These are phyloP conservation scores for Propithecus deckenii DNA, from an alignment of 2,797 vertebrate species.

Conservation along the genomic window DNA sequence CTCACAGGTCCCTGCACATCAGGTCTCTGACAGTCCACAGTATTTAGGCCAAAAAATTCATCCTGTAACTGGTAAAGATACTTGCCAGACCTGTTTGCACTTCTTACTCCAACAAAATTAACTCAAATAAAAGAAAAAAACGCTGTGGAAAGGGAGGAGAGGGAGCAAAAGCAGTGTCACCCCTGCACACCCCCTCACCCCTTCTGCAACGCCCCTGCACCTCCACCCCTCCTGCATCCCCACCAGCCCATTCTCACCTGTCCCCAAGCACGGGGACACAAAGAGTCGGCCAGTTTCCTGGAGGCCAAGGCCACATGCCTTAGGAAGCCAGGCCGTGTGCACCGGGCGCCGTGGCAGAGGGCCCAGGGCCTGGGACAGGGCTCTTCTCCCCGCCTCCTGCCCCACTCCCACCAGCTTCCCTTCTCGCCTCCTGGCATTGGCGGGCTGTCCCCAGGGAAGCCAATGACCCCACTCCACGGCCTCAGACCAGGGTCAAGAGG, in stretches of 20 bases:
- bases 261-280: no score
- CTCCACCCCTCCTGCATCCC: no score
- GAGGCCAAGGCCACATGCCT: no score
- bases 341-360: neutral
- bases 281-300: no score
- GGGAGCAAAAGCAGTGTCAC: rapidly evolving
- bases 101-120: neutral
- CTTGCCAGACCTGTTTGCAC: neutral
- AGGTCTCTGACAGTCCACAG: rapidly evolving
- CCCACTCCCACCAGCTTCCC: neutral
- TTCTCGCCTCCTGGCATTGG: neutral
- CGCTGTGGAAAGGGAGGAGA: neutral
- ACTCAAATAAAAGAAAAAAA: neutral
- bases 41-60: rapidly evolving
- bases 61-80: rapidly evolving
- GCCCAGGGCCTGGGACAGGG: rapidly evolving
- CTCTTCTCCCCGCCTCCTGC: no score
- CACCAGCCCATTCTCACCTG: no score
- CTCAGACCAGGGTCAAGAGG: neutral
- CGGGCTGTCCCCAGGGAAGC: neutral
- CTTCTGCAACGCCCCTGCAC: no score
- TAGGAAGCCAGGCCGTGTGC: no score
- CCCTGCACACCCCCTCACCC: no score
- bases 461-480: neutral
- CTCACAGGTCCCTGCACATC: neutral